phyloP scores from a whole-genome alignment of 2,888 invertebrate species.

The Chymomyza fuscimana region DNA sequence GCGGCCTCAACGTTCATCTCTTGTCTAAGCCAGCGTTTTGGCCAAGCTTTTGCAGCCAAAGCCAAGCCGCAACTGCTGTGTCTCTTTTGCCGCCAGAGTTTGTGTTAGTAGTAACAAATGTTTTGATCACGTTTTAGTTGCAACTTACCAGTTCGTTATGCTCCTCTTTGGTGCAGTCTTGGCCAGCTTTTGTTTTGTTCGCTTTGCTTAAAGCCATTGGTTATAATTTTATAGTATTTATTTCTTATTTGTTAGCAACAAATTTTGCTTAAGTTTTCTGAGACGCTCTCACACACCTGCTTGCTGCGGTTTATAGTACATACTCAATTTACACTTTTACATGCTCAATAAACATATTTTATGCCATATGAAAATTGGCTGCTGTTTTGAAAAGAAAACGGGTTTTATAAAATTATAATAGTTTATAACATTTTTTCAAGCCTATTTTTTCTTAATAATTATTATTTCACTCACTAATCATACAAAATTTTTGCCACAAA shows the following conservation, averaged over 20 bases:
- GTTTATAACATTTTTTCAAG: too few relatives aligned
- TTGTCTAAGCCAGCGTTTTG: background rate
- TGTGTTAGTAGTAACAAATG: background rate
- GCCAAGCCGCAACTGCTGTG: background rate
- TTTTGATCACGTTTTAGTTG: background rate
- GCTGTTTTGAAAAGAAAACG: background rate
- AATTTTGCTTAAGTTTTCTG: background rate
- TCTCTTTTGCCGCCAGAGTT: background rate
- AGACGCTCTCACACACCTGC: background rate
- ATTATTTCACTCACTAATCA: too few relatives aligned
- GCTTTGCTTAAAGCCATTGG: slow-evolving; percentile 61
- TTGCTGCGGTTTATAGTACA: slow-evolving; percentile 3
- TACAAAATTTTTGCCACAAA: too few relatives aligned
- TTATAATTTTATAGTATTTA: slow-evolving; percentile 11
- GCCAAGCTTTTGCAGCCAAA: background rate
- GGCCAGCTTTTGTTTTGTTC: slow-evolving; percentile 59
- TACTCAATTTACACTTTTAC: background rate
- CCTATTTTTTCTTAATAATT: too few relatives aligned
- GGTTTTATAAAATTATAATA: background rate
- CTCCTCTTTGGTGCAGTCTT: slow-evolving; percentile 58
- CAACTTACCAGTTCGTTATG: slow-evolving; percentile 65
- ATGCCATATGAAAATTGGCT: background rate
- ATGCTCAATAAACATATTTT: background rate
- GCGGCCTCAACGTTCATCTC: too few relatives aligned
- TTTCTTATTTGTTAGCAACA: background rate